phyloP scores from a whole-genome alignment of 2,888 invertebrate genomes.

The Eupithecia abbreviata region DNA sequence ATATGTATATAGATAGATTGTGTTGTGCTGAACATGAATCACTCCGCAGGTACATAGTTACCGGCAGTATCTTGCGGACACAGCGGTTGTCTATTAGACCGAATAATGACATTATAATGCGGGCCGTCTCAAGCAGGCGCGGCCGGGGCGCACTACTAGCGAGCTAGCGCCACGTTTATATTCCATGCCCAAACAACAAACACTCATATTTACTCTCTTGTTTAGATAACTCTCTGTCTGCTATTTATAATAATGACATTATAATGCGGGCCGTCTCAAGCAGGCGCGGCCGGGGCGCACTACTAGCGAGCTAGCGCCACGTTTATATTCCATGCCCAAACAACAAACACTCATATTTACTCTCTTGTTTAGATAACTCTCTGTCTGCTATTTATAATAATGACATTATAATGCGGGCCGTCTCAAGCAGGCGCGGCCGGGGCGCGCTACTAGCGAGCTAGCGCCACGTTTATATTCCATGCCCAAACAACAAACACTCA shows the following conservation, averaged over 20 bases:
- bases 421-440: constrained; percentile 29
- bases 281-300: constrained; percentile 20
- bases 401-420: constrained; percentile 25
- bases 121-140: constrained; percentile 28
- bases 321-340: not conserved
- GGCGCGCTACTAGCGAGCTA: constrained; percentile 4
- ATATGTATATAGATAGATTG: not conserved
- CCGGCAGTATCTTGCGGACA: not conserved
- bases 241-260: constrained; percentile 25
- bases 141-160: constrained; percentile 17
- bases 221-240: not conserved
- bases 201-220: not conserved
- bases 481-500: not conserved
- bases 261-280: constrained; percentile 27
- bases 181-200: not conserved
- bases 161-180: not conserved
- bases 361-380: not conserved
- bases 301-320: not conserved
- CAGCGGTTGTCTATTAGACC: constrained; percentile 21
- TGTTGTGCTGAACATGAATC: not conserved
- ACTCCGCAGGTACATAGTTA: not conserved
- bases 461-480: not conserved
- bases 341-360: not conserved
- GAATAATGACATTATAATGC: constrained; percentile 31
- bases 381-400: constrained; percentile 16